Evolutionary conservation across 2,113 vertebrate species (phyloP).

Genomic region (Rhynchomys soricoides): DNA sequence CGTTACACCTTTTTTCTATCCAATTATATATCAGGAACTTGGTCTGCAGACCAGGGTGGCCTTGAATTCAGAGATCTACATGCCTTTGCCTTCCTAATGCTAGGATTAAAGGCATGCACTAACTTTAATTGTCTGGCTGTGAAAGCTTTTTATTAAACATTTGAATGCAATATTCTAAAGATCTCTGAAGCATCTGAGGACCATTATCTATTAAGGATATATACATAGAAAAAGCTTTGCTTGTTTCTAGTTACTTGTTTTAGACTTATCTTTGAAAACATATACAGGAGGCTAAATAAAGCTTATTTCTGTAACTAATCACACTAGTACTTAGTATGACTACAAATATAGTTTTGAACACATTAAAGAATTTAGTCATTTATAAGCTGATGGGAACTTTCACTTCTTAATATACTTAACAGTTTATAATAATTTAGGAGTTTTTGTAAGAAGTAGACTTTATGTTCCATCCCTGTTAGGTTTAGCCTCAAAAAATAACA

Average conservation of each 20-base stretch:
- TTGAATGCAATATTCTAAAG: background rate
- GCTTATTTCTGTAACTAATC: no score
- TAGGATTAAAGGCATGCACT: no score
- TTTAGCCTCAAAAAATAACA: background rate
- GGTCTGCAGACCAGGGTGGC: background rate
- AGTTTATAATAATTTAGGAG: background rate
- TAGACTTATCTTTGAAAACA: no score
- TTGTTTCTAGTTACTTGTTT: background rate
- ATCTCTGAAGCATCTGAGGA: background rate
- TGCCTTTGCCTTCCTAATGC: no score
- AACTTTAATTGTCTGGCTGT: no score
- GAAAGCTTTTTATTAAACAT: no score
- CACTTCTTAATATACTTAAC: background rate
- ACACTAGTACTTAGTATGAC: no score
- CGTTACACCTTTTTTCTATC: no score
- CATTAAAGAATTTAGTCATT: background rate
- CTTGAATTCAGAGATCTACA: no score
- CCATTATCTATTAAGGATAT: background rate
- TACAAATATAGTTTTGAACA: background rate
- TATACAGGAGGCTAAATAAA: no score
- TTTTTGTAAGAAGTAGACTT: background rate
- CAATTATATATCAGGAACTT: background rate
- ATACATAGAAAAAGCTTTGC: background rate
- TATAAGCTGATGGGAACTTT: background rate
- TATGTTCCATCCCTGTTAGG: background rate